Evolutionary conservation across 2,113 vertebrate genomes (phyloP).

Genomic region (Eretmochelys imbricata): DNA sequence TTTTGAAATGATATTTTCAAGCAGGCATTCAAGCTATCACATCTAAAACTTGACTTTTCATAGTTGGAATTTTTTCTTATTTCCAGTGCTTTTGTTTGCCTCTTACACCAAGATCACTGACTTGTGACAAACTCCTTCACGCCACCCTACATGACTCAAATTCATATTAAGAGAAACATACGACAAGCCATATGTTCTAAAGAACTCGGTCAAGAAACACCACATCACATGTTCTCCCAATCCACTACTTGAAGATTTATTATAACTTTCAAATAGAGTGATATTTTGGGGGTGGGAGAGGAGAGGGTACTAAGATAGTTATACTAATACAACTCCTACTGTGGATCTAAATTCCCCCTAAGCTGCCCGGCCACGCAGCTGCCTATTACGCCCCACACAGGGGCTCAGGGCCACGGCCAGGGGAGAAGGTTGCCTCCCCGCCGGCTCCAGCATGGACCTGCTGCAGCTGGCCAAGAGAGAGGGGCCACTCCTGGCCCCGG

Average conservation of each 20-base stretch:
- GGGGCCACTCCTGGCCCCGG: too few relatives aligned
- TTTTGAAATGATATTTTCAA: neutral
- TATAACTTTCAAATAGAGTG: neutral
- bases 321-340: neutral
- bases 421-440: too few relatives aligned
- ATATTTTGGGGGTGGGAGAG: neutral
- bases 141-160: neutral
- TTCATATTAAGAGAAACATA: neutral
- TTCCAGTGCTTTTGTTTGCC: neutral
- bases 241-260: neutral
- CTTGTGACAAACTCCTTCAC: neutral
- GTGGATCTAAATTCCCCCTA: too few relatives aligned
- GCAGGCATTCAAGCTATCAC: neutral
- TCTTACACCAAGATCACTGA: neutral
- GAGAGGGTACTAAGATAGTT: neutral
- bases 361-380: too few relatives aligned
- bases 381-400: too few relatives aligned
- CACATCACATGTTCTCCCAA: neutral
- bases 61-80: neutral
- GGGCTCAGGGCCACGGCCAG: too few relatives aligned
- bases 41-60: neutral
- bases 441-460: too few relatives aligned
- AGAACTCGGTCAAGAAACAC: neutral
- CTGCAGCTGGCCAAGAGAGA: rapidly evolving
- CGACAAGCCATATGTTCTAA: neutral